Percentiles rank a stretch among this genome's conserved stretches.
Conservation (phyloP, 1,140 invertebrate species). For the Drosophila carrolli region DNA sequence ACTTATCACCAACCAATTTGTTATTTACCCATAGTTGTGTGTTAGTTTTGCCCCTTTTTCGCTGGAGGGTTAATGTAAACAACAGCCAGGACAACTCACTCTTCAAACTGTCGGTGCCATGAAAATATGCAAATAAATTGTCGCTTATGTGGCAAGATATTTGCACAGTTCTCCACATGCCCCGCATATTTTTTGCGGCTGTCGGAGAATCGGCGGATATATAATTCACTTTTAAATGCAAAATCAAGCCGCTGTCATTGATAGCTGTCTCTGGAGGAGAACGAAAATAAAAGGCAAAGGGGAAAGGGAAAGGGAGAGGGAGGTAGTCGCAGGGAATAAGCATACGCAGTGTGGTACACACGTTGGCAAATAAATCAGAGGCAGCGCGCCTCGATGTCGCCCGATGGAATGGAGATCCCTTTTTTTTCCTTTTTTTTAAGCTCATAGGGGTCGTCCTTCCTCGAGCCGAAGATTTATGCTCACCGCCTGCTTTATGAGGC, state of each 20-base stretch:
- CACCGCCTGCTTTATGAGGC: slow-evolving; percentile 34
- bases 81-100: slow-evolving; percentile 33
- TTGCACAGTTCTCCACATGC: slow-evolving; percentile 14
- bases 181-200: slow-evolving; percentile 1
- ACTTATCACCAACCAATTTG: slow-evolving; percentile 4
- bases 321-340: slow-evolving; percentile 40
- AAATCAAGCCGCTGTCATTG: slow-evolving; percentile 75
- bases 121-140: slow-evolving; percentile 71
- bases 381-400: slow-evolving; percentile 53
- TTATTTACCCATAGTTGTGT: slow-evolving; percentile 20
- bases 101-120: slow-evolving; percentile 14
- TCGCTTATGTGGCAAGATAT: slow-evolving; percentile 33
- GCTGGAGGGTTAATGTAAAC: slow-evolving; percentile 39
- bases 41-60: not conserved
- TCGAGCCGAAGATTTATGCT: slow-evolving; percentile 65
- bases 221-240: slow-evolving; percentile 81
- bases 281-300: not conserved
- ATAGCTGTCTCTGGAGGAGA: slow-evolving; percentile 44
- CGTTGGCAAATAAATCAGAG: slow-evolving; percentile 75
- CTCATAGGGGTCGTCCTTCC: not conserved
- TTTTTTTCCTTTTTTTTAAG: not conserved
- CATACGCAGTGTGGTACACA: slow-evolving; percentile 75
- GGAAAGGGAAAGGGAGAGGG: not conserved
- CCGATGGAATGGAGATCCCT: slow-evolving; percentile 35
- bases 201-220: slow-evolving; percentile 23